Evolutionary conservation across 2,888 invertebrate species (phyloP).

Genomic region (Yponomeuta plumbellus): DNA sequence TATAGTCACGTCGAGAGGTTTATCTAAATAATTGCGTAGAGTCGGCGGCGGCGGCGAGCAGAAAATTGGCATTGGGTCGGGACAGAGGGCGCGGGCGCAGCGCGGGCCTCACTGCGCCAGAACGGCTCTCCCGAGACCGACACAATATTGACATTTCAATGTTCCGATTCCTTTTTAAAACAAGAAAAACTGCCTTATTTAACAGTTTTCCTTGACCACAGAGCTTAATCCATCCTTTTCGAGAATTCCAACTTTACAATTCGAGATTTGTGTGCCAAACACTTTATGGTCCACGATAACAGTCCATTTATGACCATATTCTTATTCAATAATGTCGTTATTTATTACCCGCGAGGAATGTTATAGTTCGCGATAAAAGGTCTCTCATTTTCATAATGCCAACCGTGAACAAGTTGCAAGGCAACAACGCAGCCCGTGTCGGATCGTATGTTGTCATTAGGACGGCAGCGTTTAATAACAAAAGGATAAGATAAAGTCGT

Average conservation of each 20-base stretch:
- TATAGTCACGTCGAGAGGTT: slow-evolving; percentile 75
- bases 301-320: slow-evolving; percentile 38
- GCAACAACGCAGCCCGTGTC: neutral
- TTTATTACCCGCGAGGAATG: slow-evolving; percentile 39
- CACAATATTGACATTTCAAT: slow-evolving; percentile 24
- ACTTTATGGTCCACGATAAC: slow-evolving; percentile 32
- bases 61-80: slow-evolving; percentile 70
- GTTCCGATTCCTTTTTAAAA: slow-evolving; percentile 16
- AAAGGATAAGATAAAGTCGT: slow-evolving; percentile 16
- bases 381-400: slow-evolving; percentile 33
- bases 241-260: slow-evolving; percentile 13
- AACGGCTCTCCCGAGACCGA: slow-evolving; percentile 10
- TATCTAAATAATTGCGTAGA: slow-evolving; percentile 75
- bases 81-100: slow-evolving; percentile 24
- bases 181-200: neutral
- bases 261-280: slow-evolving; percentile 13
- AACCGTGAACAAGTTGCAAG: slow-evolving; percentile 31
- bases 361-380: slow-evolving; percentile 36
- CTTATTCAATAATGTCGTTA: slow-evolving; percentile 42
- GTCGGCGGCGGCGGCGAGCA: slow-evolving; percentile 68
- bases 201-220: neutral
- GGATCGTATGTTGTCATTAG: slow-evolving; percentile 4
- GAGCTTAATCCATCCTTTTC: slow-evolving; percentile 8
- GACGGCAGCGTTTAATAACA: slow-evolving; percentile 13
- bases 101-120: slow-evolving; percentile 17